Conservation (phyloP, 2,113 vertebrate species). For the Podilymbus podiceps region DNA sequence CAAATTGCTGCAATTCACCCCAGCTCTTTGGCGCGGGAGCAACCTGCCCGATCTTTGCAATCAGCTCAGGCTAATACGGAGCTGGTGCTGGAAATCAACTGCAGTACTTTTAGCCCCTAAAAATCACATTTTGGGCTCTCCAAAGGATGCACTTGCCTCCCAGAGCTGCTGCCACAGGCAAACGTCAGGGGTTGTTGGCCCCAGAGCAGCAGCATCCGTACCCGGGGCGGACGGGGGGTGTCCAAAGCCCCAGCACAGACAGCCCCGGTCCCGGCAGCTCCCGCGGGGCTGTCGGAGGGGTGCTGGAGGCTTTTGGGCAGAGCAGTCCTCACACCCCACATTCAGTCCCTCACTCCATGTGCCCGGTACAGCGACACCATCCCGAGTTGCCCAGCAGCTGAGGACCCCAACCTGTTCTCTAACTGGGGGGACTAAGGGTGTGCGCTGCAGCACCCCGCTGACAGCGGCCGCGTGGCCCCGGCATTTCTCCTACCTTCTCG, state of each 20-base stretch:
- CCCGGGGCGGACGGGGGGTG: fast-evolving
- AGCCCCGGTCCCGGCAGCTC: neutral
- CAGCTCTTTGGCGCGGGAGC: fast-evolving
- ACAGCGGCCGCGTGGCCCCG: fast-evolving
- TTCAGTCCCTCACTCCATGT: neutral
- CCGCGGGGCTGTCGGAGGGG: neutral
- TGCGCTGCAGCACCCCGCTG: neutral
- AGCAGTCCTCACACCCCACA: neutral
- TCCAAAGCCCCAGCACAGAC: neutral
- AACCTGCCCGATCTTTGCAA: neutral
- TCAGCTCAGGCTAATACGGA: neutral
- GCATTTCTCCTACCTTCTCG: constrained; percentile 75
- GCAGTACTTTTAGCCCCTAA: neutral
- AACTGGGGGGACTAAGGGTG: too few relatives aligned
- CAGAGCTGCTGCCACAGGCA: neutral
- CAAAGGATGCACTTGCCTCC: neutral
- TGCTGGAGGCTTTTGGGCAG: neutral
- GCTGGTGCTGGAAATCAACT: neutral
- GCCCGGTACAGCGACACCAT: fast-evolving
- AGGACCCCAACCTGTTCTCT: neutral
- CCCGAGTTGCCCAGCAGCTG: fast-evolving
- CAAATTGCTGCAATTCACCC: neutral
- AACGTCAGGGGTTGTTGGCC: neutral
- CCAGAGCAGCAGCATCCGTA: neutral
- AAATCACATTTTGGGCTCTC: neutral